Evolutionary conservation across 2,888 invertebrate genomes (phyloP), one percentile per base, ranked within the genome.

Genomic region (Disparrhopalites patrizii): DNA sequence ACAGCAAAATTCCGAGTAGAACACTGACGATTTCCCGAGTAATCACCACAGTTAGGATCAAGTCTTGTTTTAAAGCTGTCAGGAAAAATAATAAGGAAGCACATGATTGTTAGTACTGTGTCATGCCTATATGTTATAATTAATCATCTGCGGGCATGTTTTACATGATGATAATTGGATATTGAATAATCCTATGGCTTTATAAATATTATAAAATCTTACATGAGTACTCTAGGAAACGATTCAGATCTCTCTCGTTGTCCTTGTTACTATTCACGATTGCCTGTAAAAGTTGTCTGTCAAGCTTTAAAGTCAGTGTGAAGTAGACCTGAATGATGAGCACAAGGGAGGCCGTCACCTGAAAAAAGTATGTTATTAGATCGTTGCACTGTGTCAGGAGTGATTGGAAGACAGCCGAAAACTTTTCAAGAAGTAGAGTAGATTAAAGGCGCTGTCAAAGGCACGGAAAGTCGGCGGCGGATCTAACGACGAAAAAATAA

Each of bases 211-310:
- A 47, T 10, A 28, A 52, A 27, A n/a, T 13, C 71, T 68, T 70
- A 75, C 75, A 68, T 65, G 73, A 72, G 63, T 72, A 75, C 13
- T 65, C 64, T n/a, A 75, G 65, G 51, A 75, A 66, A 68, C 68
- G 69, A 1, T 52, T 68, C 57, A 75, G 61, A 52, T 75, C 75
- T 55, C 69, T 61, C 28, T 68, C 64, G 33, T 72, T 71, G 23
- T 73, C 71, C 25, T 71, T 70, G n/a, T 73, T 69, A 31, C 69
- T 69, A 1, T 71, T 68, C 18, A 71, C 66, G 18, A 67, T 69
- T 43, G 63, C 52, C 43, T 68, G 40, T 25, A 75, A 66, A 4
- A 73, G 52, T 36, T 69, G 52, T n/a, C 68, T 69, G 40, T 71
- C 64, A 18, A 66, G 58, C 5, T 67, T 43, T 15, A 73, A 51